A percentile compares a stretch with the other conserved stretches of the same genome.
Evolutionary conservation across 2,113 vertebrate species (phyloP).

Genomic region (Bungarus multicinctus): DNA sequence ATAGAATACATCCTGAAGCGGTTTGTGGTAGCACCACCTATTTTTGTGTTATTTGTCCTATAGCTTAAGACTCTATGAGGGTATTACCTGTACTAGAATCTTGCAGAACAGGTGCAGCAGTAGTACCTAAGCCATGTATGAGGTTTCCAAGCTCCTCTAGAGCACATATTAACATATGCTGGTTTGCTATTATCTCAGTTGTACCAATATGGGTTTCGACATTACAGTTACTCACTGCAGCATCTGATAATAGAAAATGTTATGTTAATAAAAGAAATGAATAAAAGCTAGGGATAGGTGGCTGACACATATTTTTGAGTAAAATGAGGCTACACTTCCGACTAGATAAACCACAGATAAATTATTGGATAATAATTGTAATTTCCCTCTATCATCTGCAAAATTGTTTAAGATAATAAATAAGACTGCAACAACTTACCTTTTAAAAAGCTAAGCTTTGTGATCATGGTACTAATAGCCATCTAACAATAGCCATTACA

Average conservation of each 20-base stretch:
- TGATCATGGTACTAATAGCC: not conserved
- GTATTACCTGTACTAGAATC: constrained; percentile 81
- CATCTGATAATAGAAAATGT: constrained; percentile 66
- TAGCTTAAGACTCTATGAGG: not conserved
- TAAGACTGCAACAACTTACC: not conserved
- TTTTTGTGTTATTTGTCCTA: not conserved
- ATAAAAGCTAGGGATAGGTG: not conserved
- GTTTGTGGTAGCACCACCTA: not conserved
- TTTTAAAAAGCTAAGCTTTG: not conserved
- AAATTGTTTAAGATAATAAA: not conserved
- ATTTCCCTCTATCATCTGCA: not conserved
- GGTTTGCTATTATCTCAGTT: constrained; percentile 73
- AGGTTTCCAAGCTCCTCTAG: constrained; percentile 89
- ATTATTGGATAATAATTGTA: not conserved
- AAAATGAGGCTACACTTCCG: not conserved
- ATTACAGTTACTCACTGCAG: constrained; percentile 75
- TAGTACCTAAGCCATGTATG: constrained; percentile 78
- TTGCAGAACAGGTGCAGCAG: constrained; percentile 81
- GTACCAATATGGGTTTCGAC: constrained; percentile 73
- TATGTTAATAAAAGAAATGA: not conserved
- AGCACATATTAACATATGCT: constrained; percentile 83
- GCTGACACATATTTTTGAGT: not conserved
- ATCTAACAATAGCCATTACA: not conserved
- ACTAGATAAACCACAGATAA: not conserved
- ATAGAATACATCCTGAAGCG: not conserved